A percentile compares a stretch with the other conserved stretches of the same genome.
Evolutionary conservation across 2,797 vertebrate species (phyloP).

Genomic region (Meda fulgida): DNA sequence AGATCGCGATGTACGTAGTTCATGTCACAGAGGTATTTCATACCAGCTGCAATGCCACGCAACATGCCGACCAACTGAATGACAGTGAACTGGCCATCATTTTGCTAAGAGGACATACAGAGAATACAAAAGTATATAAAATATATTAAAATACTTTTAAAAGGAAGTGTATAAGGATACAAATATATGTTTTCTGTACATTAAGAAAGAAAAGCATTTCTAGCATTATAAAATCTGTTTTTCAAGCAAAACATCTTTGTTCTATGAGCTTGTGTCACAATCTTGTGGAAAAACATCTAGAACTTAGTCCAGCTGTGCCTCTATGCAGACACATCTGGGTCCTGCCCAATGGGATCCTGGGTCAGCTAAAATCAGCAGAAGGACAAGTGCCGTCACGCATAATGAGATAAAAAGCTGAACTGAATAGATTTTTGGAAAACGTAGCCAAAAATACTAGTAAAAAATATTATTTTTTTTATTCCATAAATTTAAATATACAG

Average conservation of each 20-base stretch:
- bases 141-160: not conserved
- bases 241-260: constrained; percentile 24
- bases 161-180: not conserved
- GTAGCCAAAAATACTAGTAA: not conserved
- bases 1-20: constrained; percentile 96
- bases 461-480: too few relatives aligned
- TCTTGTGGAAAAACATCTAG: constrained; percentile 47
- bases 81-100: constrained; percentile 95
- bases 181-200: not conserved
- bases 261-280: constrained; percentile 18
- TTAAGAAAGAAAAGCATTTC: not conserved
- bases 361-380: constrained; percentile 34
- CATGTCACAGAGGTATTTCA: constrained; percentile 97
- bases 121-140: not conserved
- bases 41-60: constrained; percentile 91
- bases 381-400: not conserved
- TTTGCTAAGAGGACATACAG: constrained; percentile 82
- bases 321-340: constrained; percentile 54
- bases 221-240: not conserved
- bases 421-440: not conserved
- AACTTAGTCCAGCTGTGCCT: constrained; percentile 57
- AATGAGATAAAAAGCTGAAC: constrained; percentile 3
- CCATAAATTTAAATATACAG: not conserved
- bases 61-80: constrained; percentile 98
- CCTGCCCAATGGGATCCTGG: constrained; percentile 36